Evolutionary conservation across 1,140 invertebrate species (phyloP).

Genomic region (Macrotrachela quadricornifera): DNA sequence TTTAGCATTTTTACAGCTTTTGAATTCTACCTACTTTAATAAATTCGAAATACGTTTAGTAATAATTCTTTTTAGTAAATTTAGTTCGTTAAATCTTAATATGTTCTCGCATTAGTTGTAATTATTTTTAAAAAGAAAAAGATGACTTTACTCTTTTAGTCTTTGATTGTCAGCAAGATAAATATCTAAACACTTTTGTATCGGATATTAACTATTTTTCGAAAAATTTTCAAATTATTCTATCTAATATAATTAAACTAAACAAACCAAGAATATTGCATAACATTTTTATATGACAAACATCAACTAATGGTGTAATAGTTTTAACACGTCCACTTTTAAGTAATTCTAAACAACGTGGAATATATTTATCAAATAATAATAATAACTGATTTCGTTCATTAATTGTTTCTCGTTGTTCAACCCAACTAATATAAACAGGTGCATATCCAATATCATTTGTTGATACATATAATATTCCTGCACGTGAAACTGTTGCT

Average conservation of each 20-base stretch:
- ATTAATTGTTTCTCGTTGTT: neutral
- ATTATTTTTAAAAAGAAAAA: too few relatives aligned
- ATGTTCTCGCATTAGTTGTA: too few relatives aligned
- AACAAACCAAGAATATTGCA: constrained; percentile 50
- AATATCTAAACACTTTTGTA: too few relatives aligned
- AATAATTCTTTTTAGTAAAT: too few relatives aligned
- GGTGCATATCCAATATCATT: neutral
- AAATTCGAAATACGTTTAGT: too few relatives aligned
- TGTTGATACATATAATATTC: neutral
- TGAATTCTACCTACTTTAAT: too few relatives aligned
- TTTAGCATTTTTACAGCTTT: constrained; percentile 60
- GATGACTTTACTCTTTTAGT: too few relatives aligned
- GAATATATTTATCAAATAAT: constrained; percentile 8
- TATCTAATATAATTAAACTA: too few relatives aligned
- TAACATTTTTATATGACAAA: constrained; percentile 75
- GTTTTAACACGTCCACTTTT: constrained; percentile 41
- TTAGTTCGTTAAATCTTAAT: too few relatives aligned
- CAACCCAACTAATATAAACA: neutral
- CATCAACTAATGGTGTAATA: constrained; percentile 75
- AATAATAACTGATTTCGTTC: neutral
- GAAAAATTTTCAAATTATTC: too few relatives aligned
- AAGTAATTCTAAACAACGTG: neutral
- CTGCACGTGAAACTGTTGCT: neutral
- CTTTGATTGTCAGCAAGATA: too few relatives aligned
- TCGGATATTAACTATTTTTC: too few relatives aligned